Base-by-base conservation (phyloP, 2,113 vertebrate genomes). In the Cavia porcellus region DNA sequence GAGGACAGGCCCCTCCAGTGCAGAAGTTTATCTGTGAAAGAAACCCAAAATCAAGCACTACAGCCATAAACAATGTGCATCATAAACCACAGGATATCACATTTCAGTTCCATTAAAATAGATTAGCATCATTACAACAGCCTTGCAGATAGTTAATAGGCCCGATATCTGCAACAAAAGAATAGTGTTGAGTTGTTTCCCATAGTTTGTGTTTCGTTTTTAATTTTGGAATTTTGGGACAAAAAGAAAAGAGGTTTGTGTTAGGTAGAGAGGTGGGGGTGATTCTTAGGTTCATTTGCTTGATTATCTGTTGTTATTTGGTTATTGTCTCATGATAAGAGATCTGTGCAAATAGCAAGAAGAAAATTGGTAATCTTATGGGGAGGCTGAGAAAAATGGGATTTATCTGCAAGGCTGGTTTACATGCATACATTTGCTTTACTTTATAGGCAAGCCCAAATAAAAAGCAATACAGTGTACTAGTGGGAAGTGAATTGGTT, bases 71-170 rank as follows among this genome's bases (percentile, higher is more conserved):
- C n/a, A 82, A 86, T 0, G 0, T 10, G 68, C 68, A 47, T 92
- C 81, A 1, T 74, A 96, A 95, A 98, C 91, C 50, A 52, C 86
- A 82, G 90, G 83, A 86, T 80, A 95, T 64, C 11, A 35, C 86
- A 97, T 2, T 97, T 97, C 96, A 91, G 79, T 97, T 93, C 68
- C 97, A 98, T 96, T 96, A 95, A 97, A 95, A 94, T 59, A 98
- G 88, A 96, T 96, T 70, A 96, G 91, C 92, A 96, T 97, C 95
- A 95, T 97, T 89, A 96, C 92, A 96, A 92, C 96, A 98, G 97
- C 97, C 96, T 98, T 98, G 98, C 97, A 98, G 97, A 98, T 84
- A 98, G 94, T 86, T 80, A 84, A 93, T 82, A 95, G 95, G 92
- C 96, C 93, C 92, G 91, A 92, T 22, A 81, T 92, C 97, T 89